These are phyloP conservation scores for Clarias batrachus DNA, from an alignment of 2,113 vertebrate species.

Conservation along the genomic window DNA sequence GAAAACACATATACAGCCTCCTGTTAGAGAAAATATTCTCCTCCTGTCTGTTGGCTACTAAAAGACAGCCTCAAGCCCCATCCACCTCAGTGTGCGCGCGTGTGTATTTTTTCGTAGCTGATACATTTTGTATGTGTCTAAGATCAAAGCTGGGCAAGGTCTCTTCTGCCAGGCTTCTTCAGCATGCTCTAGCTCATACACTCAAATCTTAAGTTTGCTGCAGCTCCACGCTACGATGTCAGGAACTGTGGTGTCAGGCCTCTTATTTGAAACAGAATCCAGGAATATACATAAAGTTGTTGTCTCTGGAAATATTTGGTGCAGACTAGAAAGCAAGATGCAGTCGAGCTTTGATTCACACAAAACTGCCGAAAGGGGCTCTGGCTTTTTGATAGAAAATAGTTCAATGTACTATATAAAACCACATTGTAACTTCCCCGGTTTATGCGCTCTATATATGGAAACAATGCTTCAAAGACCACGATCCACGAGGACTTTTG, in stretches of 20 bases:
- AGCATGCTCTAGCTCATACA: constrained; percentile 77
- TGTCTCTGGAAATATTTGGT: constrained; percentile 24
- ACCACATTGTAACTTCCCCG: neutral
- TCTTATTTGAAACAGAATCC: constrained; percentile 10
- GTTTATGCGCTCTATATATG: neutral
- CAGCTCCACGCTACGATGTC: constrained; percentile 63
- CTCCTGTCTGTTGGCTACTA: constrained; percentile 25
- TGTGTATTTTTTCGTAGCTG: constrained; percentile 53
- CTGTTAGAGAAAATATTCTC: constrained; percentile 22
- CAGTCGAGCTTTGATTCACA: constrained; percentile 2
- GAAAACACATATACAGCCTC: constrained; percentile 35
- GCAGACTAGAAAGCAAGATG: constrained; percentile 18
- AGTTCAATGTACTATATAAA: neutral
- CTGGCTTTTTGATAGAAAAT: neutral
- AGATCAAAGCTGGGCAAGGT: constrained; percentile 83
- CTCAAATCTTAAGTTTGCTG: constrained; percentile 79
- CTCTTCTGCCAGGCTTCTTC: constrained; percentile 77
- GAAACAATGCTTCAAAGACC: neutral
- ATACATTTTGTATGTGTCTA: constrained; percentile 66
- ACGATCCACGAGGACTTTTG: neutral
- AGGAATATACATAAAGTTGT: constrained; percentile 8
- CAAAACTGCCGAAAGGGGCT: neutral
- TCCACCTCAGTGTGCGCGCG: constrained; percentile 33
- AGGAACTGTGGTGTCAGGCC: constrained; percentile 14
- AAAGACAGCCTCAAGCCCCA: constrained; percentile 30